Percentiles rank a stretch among this genome's conserved stretches.
Evolutionary conservation across 2,797 vertebrate genomes (phyloP).

Genomic region (Oryzias sinensis): DNA sequence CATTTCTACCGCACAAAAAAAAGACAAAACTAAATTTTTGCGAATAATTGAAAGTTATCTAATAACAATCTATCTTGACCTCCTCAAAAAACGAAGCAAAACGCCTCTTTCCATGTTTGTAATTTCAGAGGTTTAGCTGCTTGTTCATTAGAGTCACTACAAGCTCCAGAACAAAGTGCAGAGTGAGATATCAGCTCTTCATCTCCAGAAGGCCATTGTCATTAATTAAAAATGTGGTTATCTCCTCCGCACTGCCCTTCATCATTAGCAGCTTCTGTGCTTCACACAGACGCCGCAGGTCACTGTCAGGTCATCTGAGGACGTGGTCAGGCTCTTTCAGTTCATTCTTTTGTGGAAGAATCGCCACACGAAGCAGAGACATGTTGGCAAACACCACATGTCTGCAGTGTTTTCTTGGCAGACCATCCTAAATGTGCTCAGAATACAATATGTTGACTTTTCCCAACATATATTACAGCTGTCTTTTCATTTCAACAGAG

Average conservation of each 20-base stretch:
- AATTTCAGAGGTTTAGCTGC: constrained; percentile 28
- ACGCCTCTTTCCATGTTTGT: constrained; percentile 8
- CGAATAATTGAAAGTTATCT: too few species aligned
- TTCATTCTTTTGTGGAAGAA: constrained; percentile 15
- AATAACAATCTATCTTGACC: too few species aligned
- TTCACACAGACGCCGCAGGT: constrained; percentile 30
- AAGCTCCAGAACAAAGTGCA: constrained; percentile 41
- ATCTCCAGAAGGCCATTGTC: constrained; percentile 61
- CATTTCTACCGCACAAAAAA: too few species aligned
- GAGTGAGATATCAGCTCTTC: constrained; percentile 42
- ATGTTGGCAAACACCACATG: too few species aligned
- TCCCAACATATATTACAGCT: too few species aligned
- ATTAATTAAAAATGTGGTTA: constrained; percentile 70
- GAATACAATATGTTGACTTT: too few species aligned
- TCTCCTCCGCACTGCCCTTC: constrained; percentile 57
- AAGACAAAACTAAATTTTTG: too few species aligned
- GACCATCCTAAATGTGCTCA: too few species aligned
- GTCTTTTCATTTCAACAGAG: too few species aligned
- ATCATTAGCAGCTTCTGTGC: constrained; percentile 53
- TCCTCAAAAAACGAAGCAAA: too few species aligned
- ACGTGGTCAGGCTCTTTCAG: constrained; percentile 5
- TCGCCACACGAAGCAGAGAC: too few species aligned
- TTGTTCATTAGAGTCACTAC: constrained; percentile 41
- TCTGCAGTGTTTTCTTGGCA: too few species aligned
- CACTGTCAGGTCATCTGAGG: constrained; percentile 43